phyloP scores from a whole-genome alignment of 2,888 invertebrate genomes.

The Eupithecia subfuscata region DNA sequence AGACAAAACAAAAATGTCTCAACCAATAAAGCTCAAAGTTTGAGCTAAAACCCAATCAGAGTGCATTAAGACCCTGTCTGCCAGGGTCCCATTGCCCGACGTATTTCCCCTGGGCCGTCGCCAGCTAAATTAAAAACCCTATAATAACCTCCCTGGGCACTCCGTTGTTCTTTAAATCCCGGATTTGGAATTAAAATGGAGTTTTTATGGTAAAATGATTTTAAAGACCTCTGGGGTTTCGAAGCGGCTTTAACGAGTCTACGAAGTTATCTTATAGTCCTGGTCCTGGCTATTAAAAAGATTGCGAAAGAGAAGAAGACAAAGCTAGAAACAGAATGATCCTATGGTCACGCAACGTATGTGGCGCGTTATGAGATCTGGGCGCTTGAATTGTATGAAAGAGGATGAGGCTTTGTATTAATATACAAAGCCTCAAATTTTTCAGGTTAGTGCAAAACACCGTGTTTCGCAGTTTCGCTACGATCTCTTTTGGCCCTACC shows the following conservation, averaged over 20 bases:
- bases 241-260: not conserved
- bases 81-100: conserved; percentile 8
- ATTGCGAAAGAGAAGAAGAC: not conserved
- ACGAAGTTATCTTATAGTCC: not conserved
- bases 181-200: conserved; percentile 37
- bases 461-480: too few species aligned
- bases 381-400: too few species aligned
- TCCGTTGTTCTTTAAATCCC: conserved; percentile 23
- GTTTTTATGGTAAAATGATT: conserved; percentile 33
- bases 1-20: not conserved
- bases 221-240: conserved; percentile 25
- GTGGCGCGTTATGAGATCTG: too few species aligned
- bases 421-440: too few species aligned
- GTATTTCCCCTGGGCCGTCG: conserved; percentile 41
- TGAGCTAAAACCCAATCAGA: conserved; percentile 28
- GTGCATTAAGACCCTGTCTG: conserved; percentile 18
- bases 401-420: too few species aligned
- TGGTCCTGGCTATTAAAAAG: not conserved
- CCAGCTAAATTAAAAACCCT: conserved; percentile 44
- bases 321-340: too few species aligned
- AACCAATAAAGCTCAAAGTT: conserved; percentile 17
- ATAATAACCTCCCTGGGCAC: conserved; percentile 34
- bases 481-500: too few species aligned
- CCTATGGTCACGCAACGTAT: too few species aligned
- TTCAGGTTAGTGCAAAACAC: too few species aligned